These are phyloP conservation scores for Pycnonotus jocosus DNA, from an alignment of 2,113 vertebrate species.

Conservation along the genomic window DNA sequence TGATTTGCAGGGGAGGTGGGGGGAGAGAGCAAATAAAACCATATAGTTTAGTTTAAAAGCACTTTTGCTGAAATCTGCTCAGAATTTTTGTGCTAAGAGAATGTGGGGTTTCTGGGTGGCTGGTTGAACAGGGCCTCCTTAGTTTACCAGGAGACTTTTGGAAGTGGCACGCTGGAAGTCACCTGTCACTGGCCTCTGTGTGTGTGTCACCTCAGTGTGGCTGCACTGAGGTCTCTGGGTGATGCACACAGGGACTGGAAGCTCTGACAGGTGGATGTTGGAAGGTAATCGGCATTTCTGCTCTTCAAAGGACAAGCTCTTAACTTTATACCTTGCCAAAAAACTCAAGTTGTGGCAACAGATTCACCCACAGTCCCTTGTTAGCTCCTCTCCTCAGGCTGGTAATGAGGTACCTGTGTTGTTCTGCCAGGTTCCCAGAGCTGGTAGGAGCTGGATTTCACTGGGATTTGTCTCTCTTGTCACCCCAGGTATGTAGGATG, in stretches of 20 bases:
- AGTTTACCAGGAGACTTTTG: background rate
- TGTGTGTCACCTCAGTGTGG: background rate
- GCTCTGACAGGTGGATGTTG: background rate
- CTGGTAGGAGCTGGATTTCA: fast-evolving
- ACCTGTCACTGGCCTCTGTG: background rate
- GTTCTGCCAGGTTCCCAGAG: background rate
- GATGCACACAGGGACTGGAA: background rate
- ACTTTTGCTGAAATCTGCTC: background rate
- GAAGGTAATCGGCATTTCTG: background rate
- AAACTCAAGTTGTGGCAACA: background rate
- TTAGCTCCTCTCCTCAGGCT: background rate
- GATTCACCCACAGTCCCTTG: background rate
- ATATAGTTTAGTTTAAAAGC: background rate
- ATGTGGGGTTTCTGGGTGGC: background rate
- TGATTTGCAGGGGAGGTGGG: background rate
- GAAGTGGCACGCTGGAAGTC: background rate
- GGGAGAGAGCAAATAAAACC: background rate
- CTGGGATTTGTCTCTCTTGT: background rate
- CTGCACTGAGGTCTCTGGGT: background rate
- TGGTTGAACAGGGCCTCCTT: background rate
- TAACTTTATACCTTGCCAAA: background rate
- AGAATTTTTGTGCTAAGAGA: background rate
- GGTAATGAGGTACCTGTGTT: fast-evolving
- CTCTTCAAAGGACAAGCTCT: background rate
- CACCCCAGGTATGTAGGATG: background rate